phyloP scores from a whole-genome alignment of 2,888 invertebrate genomes.

The Gymnosoma rotundatum region DNA sequence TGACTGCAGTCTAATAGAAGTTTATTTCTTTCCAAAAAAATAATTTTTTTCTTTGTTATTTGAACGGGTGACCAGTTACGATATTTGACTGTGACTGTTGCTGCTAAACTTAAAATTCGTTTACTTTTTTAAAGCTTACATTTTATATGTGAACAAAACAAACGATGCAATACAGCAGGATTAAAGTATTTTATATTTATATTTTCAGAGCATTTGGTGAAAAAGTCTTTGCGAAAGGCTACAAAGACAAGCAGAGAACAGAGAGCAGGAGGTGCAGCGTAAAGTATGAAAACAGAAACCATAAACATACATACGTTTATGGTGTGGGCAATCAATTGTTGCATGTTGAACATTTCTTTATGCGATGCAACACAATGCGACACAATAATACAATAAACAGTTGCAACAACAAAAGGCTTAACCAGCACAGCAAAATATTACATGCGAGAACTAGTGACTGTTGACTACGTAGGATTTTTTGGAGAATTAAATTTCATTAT shows the following conservation, averaged over 20 bases:
- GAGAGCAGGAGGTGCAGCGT: neutral
- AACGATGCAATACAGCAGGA: no score
- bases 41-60: neutral
- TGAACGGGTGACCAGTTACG: slow-evolving; percentile 23
- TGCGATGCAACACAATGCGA: slow-evolving; percentile 28
- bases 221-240: neutral
- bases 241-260: no score
- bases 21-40: neutral
- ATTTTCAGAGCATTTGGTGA: neutral
- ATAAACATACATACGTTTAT: slow-evolving; percentile 34
- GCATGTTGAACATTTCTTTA: slow-evolving; percentile 74
- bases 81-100: slow-evolving; percentile 1
- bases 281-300: neutral
- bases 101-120: neutral
- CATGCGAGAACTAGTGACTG: neutral
- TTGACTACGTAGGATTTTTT: slow-evolving; percentile 33
- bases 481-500: slow-evolving; percentile 27
- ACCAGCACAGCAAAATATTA: slow-evolving; percentile 26
- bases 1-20: slow-evolving; percentile 35
- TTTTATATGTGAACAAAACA: neutral
- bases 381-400: slow-evolving; percentile 45
- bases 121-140: slow-evolving; percentile 51
- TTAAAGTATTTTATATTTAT: neutral
- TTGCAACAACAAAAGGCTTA: slow-evolving; percentile 18
- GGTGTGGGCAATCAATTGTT: slow-evolving; percentile 78